Percentiles rank a stretch among this genome's conserved stretches.
Conservation (phyloP, 2,888 invertebrate species). For the Rhopalosiphum nymphaeae region DNA sequence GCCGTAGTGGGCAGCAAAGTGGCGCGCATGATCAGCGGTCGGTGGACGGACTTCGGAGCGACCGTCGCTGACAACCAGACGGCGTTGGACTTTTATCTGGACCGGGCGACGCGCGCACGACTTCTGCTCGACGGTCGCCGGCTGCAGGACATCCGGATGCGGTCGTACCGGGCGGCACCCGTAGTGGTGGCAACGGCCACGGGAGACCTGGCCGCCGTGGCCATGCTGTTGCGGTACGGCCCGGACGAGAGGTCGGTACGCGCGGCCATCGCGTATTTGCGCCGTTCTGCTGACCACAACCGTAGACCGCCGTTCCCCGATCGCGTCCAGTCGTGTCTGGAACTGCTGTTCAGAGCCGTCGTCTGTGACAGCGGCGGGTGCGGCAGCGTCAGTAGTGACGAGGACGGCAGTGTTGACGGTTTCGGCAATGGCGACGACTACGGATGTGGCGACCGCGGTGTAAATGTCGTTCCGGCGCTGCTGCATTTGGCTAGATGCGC, state of each 20-base stretch:
- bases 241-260: constrained; percentile 71
- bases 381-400: constrained; percentile 69
- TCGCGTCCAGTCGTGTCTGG: constrained; percentile 72
- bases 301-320: constrained; percentile 69
- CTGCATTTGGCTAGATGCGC: constrained; percentile 82
- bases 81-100: constrained; percentile 82
- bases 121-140: constrained; percentile 70
- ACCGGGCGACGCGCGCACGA: constrained; percentile 77
- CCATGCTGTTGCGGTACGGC: constrained; percentile 76
- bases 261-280: constrained; percentile 71
- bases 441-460: constrained; percentile 69
- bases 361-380: constrained; percentile 74
- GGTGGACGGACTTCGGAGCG: constrained; percentile 87
- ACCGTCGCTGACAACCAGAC: constrained; percentile 81
- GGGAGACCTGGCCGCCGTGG: constrained; percentile 81
- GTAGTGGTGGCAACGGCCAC: constrained; percentile 82
- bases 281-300: constrained; percentile 71
- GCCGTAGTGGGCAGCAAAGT: constrained; percentile 84
- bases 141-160: constrained; percentile 85
- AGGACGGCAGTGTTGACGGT: constrained; percentile 66
- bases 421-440: constrained; percentile 70
- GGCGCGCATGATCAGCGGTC: constrained; percentile 84
- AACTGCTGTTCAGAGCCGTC: constrained; percentile 77
- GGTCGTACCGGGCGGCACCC: constrained; percentile 84
- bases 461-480: constrained; percentile 71